Conservation (phyloP, 2,113 vertebrate species). For the Hypocryptadius cinnamomeus region DNA sequence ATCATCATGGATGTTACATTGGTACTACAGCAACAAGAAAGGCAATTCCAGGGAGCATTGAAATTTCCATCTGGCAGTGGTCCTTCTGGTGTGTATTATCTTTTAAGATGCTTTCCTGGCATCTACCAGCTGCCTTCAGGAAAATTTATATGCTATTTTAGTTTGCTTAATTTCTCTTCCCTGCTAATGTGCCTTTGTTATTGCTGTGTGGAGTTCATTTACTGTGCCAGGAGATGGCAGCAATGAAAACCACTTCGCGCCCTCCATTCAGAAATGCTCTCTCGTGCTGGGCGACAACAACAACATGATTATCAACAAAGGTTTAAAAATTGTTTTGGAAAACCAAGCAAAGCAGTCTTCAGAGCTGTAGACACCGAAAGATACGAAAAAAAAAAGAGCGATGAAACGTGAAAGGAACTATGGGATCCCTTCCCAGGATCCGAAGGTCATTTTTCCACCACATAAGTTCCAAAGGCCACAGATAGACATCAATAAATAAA, state of each 20-base stretch:
- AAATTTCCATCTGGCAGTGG: slow-evolving; percentile 4
- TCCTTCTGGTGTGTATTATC: slow-evolving; percentile 1
- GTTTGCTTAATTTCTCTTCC: slow-evolving; percentile 13
- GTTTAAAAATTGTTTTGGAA: background rate
- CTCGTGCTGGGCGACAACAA: background rate
- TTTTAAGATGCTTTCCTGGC: background rate
- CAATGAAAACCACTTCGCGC: background rate
- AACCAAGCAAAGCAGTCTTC: background rate
- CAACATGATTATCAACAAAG: background rate
- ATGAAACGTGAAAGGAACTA: background rate
- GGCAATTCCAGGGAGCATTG: background rate
- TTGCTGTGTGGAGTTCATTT: background rate
- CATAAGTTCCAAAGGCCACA: background rate
- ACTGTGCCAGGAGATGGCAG: slow-evolving; percentile 51
- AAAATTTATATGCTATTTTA: background rate
- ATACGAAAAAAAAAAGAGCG: background rate
- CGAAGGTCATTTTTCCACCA: background rate
- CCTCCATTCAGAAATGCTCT: background rate
- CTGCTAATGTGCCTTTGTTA: slow-evolving; percentile 10
- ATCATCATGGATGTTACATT: background rate
- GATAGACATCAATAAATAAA: background rate
- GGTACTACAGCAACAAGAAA: background rate
- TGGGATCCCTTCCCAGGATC: background rate
- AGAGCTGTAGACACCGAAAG: background rate
- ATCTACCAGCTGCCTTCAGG: background rate